Base-by-base conservation (phyloP, 1,140 invertebrate genomes). In the Scaptomyza hsui region DNA sequence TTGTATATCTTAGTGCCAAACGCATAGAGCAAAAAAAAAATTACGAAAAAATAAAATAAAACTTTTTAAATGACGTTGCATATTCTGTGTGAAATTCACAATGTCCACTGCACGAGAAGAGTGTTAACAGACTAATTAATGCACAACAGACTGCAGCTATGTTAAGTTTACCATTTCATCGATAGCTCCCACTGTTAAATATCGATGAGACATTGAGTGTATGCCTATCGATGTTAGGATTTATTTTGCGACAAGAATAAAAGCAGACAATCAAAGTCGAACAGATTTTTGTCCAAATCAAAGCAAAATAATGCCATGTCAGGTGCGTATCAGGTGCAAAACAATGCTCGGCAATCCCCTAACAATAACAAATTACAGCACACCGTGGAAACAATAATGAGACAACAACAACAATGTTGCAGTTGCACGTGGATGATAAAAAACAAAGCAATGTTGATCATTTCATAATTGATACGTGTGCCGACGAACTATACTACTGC, bases 1-100 rank as follows among this genome's bases (percentile, higher is more conserved):
- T 69, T 85, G 29, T 29, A 71, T 85, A 85, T 72, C 68, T 42
- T 85, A 85, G 75, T 63, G 62, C 47, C 62, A 83, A 64, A 47
- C 69, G 51, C 81, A 85, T 64, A 81, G 60, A 80, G 56, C 39
- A 65, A 29, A 69, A 59, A 69, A 59, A 61, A 52, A 67, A 72
- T 67, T 41, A 67, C 21, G 42, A 59, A 59, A 19, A 10, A 3
- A 61, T 18, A 16, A 32, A 32, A 48, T 3, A 53, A 39, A 24
- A 26, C 26, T 39, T 21, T 64, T 18, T 29, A 53, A 39, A 21
- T 21, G 4, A 21, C 19, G 19, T 21, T 21, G 19, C 26, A 1
- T 7, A 29, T 29, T 16, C 13, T 0, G 44, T 29, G 42, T 69
- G 18, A 3, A 70, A 37, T 37, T 37, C 4, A 37, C n/a, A n/a